Base-by-base conservation (phyloP, 2,888 invertebrate genomes). In the Stenodera caucasica region DNA sequence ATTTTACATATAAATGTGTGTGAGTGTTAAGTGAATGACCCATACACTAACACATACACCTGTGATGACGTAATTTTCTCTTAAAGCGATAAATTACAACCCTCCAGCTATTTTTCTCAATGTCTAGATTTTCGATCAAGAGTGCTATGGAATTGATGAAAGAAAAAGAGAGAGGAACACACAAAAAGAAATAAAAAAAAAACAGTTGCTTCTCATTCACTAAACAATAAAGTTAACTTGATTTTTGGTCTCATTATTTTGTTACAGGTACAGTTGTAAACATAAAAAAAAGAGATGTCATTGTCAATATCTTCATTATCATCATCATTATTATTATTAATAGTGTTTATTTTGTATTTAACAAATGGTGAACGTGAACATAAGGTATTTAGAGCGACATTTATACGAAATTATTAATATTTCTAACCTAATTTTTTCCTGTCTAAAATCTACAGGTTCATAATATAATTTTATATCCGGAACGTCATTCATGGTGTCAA, bases 401-500 rank as follows among this genome's bases (percentile, higher is more conserved):
- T 51, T 14, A 29, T 53, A 3, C 9, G n/a, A 6, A 30, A 29
- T 18, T 58, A 7, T 40, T 18, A n/a, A n/a, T n/a, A n/a, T n/a
- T n/a, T n/a, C n/a, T n/a, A n/a, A n/a, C n/a, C n/a, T n/a, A n/a
- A n/a, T n/a, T n/a, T n/a, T n/a, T n/a, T n/a, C n/a, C n/a, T n/a
- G n/a, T n/a, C n/a, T n/a, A n/a, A n/a, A n/a, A n/a, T 57, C 57
- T 67, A 18, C 57, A 88, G 87, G 88, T 88, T 7, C 88, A 88
- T 80, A 88, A 88, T 74, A 87, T 89, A 61, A 88, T 88, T 3
- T 77, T 88, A 40, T 88, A 88, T 71, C 88, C 88, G 1, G 87
- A 88, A 74, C 85, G 86, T 69, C 86, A 88, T 75, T 88, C 88
- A 23, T 88, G 88, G 88, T 89, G 89, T 75, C 86, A 87, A 72